Conservation (phyloP, 2,888 invertebrate species). For the Drosophila tripunctata region DNA sequence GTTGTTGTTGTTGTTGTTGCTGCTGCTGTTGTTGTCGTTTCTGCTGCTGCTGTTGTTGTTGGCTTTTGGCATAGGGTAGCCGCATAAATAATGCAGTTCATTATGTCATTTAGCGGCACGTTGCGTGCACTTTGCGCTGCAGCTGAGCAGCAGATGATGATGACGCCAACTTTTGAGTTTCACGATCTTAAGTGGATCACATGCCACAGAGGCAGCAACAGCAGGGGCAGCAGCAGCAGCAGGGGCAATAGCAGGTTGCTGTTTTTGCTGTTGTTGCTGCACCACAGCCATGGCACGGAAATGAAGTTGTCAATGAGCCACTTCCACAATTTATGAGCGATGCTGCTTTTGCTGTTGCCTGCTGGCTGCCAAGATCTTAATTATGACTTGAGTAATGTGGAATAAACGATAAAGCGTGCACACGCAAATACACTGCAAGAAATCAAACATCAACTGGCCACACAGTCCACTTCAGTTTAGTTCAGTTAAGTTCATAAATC, state of each 20-base stretch:
- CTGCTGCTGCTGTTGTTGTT: neutral
- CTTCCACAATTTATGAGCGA: conserved; percentile 77
- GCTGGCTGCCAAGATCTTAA: conserved; percentile 73
- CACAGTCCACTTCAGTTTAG: neutral
- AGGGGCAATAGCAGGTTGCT: conserved; percentile 29
- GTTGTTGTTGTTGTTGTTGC: conserved; percentile 35
- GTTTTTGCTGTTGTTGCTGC: conserved; percentile 28
- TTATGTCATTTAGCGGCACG: conserved; percentile 77
- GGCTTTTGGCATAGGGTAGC: conserved; percentile 14
- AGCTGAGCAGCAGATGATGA: conserved; percentile 41
- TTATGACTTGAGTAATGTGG: conserved; percentile 77
- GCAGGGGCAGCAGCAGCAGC: conserved; percentile 39
- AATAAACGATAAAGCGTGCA: conserved; percentile 78
- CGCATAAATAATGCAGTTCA: conserved; percentile 80
- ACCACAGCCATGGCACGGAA: conserved; percentile 72
- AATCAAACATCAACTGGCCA: conserved; percentile 16
- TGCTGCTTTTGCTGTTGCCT: conserved; percentile 47
- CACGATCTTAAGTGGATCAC: conserved; percentile 64
- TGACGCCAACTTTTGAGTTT: conserved; percentile 46
- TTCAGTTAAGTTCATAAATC: conserved; percentile 11
- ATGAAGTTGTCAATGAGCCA: conserved; percentile 80
- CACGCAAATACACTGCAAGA: conserved; percentile 74
- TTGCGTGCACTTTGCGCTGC: conserved; percentile 54
- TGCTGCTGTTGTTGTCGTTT: neutral
- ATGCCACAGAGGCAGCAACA: conserved; percentile 42